Evolutionary conservation across 2,888 invertebrate genomes (phyloP), one percentile per base, ranked within the genome.

Genomic region (Caenorhabditis afra): DNA sequence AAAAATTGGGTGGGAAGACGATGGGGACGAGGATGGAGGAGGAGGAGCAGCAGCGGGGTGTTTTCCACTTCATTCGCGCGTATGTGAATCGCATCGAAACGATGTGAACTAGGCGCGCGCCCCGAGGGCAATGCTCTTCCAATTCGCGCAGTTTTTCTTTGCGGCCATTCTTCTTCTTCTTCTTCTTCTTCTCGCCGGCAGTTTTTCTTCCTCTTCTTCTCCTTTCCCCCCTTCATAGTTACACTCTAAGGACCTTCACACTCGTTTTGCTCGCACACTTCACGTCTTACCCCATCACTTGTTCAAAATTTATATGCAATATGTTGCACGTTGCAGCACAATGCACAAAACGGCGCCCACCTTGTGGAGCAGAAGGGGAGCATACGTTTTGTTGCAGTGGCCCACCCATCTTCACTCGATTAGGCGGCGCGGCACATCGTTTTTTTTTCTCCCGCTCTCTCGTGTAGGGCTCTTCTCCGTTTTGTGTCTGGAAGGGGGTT

Each of bases 101-200:
- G 64, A 73, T 73, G 73, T 73, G 73, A 73, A 73, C 73, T 73
- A 73, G 73, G 71, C 71, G 57, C 55, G 71, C 71, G 64, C 73
- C 73, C 71, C 64, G 73, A 73, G 73, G 73, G 73, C 73, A 73
- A 73, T 73, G 73, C 73, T 73, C 73, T 73, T 73, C 73, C 73
- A 73, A 73, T 73, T 73, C 73, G 73, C 73, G 73, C 73, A 73
- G 73, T 73, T 73, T 73, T 73, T 73, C 64, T 73, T 73, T 64
- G 29, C 62, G 49, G 45, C 62, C 73, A 73, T 73, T 73, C 73
- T 73, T 70, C 70, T 70, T 61, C 35, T 53, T 58, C 57, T 58
- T 64, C 64, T 71, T 18, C 64, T 29, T 29, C 7, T 29, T 7
- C 29, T 29, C 7, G 3, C n/a, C n/a, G n/a, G 73, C 73, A 64